A percentile compares a stretch with the other conserved stretches of the same genome.
Evolutionary conservation across 64 coral and sea anemone species (phyloP).

Genomic region (Stylophora pistillata): DNA sequence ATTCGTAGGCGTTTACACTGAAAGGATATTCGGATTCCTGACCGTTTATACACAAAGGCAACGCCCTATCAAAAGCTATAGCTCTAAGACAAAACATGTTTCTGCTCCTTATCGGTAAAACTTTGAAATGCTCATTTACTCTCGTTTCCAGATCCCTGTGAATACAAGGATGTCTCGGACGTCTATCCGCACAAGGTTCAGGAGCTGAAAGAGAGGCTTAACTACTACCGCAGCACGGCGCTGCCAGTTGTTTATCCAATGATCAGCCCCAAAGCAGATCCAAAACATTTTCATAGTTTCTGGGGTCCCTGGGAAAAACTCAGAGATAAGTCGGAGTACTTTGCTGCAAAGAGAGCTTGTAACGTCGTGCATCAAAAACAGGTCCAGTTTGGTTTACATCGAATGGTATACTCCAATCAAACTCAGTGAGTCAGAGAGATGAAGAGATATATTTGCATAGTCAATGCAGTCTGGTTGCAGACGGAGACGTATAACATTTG

Average conservation of each 20-base stretch:
- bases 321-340: slow-evolving; percentile 24
- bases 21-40: too few relatives aligned
- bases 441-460: background rate
- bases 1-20: too few relatives aligned
- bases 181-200: slow-evolving; percentile 45
- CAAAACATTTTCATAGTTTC: slow-evolving; percentile 34
- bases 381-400: slow-evolving; percentile 3
- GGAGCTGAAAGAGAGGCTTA: slow-evolving; percentile 60
- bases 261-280: slow-evolving; percentile 61
- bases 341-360: slow-evolving; percentile 8
- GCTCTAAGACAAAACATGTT: too few relatives aligned
- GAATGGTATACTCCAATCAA: background rate
- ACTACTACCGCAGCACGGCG: slow-evolving; percentile 48
- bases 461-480: too few relatives aligned
- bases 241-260: slow-evolving; percentile 69
- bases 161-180: slow-evolving; percentile 73
- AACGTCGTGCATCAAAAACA: background rate
- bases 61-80: too few relatives aligned
- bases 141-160: slow-evolving; percentile 77
- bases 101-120: background rate
- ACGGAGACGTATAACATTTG: too few relatives aligned
- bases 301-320: slow-evolving; percentile 56
- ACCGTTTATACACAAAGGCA: too few relatives aligned
- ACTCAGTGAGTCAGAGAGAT: background rate
- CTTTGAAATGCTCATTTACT: background rate